These are phyloP conservation scores for Labroides dimidiatus DNA, from an alignment of 2,797 vertebrate genomes.

Conservation along the genomic window DNA sequence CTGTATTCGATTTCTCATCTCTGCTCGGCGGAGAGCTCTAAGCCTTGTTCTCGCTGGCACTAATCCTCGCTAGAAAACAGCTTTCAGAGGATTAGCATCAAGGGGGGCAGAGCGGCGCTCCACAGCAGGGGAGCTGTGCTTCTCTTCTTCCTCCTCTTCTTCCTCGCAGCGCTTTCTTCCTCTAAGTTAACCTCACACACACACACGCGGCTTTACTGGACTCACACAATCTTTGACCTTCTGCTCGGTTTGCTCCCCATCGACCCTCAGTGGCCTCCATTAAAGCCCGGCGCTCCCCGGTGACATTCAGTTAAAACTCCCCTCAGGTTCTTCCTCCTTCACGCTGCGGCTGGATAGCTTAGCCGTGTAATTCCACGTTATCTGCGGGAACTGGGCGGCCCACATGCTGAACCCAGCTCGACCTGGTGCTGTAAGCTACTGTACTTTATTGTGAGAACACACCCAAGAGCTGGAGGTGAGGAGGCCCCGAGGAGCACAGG, in stretches of 20 bases:
- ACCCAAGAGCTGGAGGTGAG: background rate
- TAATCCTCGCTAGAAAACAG: slow-evolving; percentile 85
- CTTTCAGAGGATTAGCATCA: slow-evolving; percentile 85
- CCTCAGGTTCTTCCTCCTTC: slow-evolving; percentile 50
- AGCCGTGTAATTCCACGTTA: slow-evolving; percentile 61
- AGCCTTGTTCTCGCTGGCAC: slow-evolving; percentile 81
- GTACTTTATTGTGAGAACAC: slow-evolving; percentile 12
- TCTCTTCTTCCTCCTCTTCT: slow-evolving; percentile 20
- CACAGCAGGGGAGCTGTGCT: slow-evolving; percentile 37
- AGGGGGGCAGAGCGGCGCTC: slow-evolving; percentile 65
- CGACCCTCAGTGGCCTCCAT: slow-evolving; percentile 47
- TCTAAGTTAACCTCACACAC: slow-evolving; percentile 56
- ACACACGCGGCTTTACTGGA: slow-evolving; percentile 33
- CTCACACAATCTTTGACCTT: slow-evolving; percentile 63
- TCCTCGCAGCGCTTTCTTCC: slow-evolving; percentile 14
- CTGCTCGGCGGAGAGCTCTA: slow-evolving; percentile 72
- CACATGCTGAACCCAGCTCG: slow-evolving; percentile 29
- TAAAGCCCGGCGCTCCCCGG: slow-evolving; percentile 48
- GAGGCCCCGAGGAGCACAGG: background rate
- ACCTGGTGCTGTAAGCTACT: slow-evolving; percentile 43
- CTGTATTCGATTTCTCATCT: slow-evolving; percentile 84
- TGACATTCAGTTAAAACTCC: slow-evolving; percentile 60
- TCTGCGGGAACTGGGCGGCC: slow-evolving; percentile 34
- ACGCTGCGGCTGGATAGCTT: slow-evolving; percentile 41
- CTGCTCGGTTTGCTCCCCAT: slow-evolving; percentile 34